Base-by-base conservation (phyloP, 2,113 vertebrate species). In the Lota lota region DNA sequence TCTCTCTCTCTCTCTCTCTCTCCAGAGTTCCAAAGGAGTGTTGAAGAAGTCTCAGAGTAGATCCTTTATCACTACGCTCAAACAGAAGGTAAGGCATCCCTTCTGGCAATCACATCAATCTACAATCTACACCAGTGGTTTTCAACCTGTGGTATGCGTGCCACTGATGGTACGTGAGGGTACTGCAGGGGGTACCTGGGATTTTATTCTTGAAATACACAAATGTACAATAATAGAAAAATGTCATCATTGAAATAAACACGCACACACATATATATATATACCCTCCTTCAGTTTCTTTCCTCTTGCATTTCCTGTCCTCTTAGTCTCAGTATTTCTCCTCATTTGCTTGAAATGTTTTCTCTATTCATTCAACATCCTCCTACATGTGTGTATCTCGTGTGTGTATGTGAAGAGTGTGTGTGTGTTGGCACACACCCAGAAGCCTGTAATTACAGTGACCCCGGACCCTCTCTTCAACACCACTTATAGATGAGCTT, bases 31-130 rank as follows among this genome's bases (percentile, higher is more conserved):
- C 76, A 98, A 95, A 90, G 96, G 96, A 69, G 88, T 88, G 79
- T 87, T 94, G 66, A 99, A 94, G 84, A 98, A 97, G 87, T 93
- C 95, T 59, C 95, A 97, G 0, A 93, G 93, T 68, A 92, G 94
- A 72, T 95, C 95, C 0, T 92, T 98, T 79, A 94, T 98, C 85
- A 93, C 94, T 40, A 95, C 91, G 64, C 94, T 99, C 0, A 99
- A 95, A 78, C 94, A 97, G 77, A 98, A 96, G 93, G 97, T 98
- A 90, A 87, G 93, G 28, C 24, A 47, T 10, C 40, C 12, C 10
- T 47, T 47, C 40, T 47, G 40, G 1, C 10, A 47, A 47, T 11
- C 40, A 47, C 7, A 47, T 14, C 40, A 47, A 11, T 47, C 40
- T 14, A 6, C 40, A 2, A 10, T 47, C 40, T 47, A 10, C 40